Evolutionary conservation across 1,140 invertebrate genomes (phyloP), one percentile per base, ranked within the genome.

Genomic region (Bacillus rossius): DNA sequence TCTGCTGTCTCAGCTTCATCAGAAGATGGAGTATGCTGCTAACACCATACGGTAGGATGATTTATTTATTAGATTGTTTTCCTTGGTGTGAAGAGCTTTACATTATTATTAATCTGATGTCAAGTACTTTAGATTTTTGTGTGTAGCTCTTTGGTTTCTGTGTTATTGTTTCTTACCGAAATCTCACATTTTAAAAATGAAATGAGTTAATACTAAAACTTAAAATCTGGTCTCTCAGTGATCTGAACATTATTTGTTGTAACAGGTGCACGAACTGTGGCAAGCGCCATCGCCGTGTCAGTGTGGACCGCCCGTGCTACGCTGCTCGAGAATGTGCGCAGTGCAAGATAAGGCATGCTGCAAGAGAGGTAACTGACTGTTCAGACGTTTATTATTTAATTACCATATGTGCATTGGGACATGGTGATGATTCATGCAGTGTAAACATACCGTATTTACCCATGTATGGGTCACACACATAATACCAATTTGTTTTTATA

Each of bases 21-120:
- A 92, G 72, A 96, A 96, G 78, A 92, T 97, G 81, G 91, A 94
- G 71, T 90, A 93, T 74, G 92, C 91, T 43, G 89, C 89, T 50
- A 92, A 91, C 73, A 93, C 91, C 34, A 93, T 94, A 69, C 79
- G 86, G 78, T 80, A 65, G 20, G 47, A 19, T 19, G 17, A n/a
- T 4, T 19, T 17, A 45, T 45, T 2, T 45, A 45, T 45, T 19
- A 19, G 5, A 45, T 45, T 47, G 29, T 23, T n/a, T 17, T 59
- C 34, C 47, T 61, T 49, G 19, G n/a, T n/a, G n/a, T n/a, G n/a
- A n/a, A n/a, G n/a, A n/a, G n/a, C n/a, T n/a, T n/a, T 25, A 52
- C 49, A n/a, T n/a, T n/a, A n/a, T n/a, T n/a, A n/a, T n/a, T n/a
- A n/a, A n/a, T n/a, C n/a, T n/a, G n/a, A n/a, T 22, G 10, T 22